phyloP scores from a whole-genome alignment of 2,113 vertebrate species.

The Harpagus bidentatus region DNA sequence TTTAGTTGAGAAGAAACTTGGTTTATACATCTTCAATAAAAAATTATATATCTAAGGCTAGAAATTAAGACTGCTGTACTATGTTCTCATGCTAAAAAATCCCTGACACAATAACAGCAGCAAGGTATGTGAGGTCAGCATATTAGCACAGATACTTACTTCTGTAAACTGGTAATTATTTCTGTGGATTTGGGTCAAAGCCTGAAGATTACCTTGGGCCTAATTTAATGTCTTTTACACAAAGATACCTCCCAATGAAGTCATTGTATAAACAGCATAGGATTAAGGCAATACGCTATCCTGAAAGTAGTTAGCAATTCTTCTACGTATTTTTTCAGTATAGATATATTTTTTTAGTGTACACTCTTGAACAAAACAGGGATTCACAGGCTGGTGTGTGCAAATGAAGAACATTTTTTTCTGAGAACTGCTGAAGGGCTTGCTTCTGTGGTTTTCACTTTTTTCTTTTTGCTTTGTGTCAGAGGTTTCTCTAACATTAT shows the following conservation, averaged over 20 bases:
- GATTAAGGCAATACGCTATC: neutral
- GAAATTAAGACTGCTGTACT: neutral
- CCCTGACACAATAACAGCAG: neutral
- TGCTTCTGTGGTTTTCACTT: neutral
- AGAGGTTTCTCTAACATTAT: neutral
- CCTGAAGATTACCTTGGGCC: neutral
- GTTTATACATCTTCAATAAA: neutral
- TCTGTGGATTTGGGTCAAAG: neutral
- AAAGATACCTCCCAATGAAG: neutral
- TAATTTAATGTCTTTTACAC: neutral
- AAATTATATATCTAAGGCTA: neutral
- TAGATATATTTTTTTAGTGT: neutral
- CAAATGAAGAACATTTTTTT: neutral
- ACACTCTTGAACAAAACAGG: neutral
- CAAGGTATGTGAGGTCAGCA: neutral
- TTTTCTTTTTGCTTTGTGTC: neutral
- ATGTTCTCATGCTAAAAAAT: neutral
- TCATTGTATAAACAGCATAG: neutral
- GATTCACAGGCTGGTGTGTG: neutral
- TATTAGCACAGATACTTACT: neutral
- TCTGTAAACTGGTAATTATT: neutral
- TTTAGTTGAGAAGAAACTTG: neutral
- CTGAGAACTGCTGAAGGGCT: neutral
- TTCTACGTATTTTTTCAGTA: neutral
- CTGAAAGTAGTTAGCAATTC: neutral